Evolutionary conservation across 2,797 vertebrate species (phyloP).

Genomic region (Allobates femoralis): DNA sequence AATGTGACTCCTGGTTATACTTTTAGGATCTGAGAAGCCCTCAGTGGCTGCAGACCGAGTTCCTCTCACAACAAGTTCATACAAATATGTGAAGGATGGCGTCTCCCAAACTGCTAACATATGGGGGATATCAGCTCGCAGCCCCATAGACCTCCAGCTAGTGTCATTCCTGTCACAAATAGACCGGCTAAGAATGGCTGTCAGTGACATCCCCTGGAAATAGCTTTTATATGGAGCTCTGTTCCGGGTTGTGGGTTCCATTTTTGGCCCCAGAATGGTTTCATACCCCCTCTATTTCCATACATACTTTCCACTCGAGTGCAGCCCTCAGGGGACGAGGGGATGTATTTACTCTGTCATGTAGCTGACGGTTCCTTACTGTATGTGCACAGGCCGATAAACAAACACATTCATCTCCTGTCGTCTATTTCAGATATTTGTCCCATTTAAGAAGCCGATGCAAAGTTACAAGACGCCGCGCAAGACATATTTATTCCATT

Average conservation of each 20-base stretch:
- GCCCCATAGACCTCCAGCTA: not conserved
- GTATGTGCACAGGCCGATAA: constrained; percentile 7
- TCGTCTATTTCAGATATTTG: constrained; percentile 37
- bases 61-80: constrained; percentile 58
- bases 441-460: not conserved
- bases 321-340: constrained; percentile 25
- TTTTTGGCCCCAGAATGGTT: not conserved
- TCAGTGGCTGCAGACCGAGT: not conserved
- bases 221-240: constrained; percentile 16
- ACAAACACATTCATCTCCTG: constrained; percentile 50
- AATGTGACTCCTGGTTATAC: constrained; percentile 52
- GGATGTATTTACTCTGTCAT: constrained; percentile 41
- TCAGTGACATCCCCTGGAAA: constrained; percentile 39
- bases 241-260: not conserved
- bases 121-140: not conserved
- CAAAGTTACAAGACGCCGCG: not conserved
- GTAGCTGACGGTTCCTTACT: not conserved
- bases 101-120: constrained; percentile 49
- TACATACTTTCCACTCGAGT: constrained; percentile 47
- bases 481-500: constrained; percentile 3
- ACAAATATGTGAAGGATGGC: constrained; percentile 51
- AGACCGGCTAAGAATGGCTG: constrained; percentile 31
- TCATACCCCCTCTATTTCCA: constrained; percentile 33
- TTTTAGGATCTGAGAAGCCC: constrained; percentile 44
- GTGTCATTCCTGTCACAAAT: constrained; percentile 37